Percentiles rank a stretch among this genome's conserved stretches.
phyloP scores from a whole-genome alignment of 2,113 vertebrate genomes.

The Thymallus thymallus region DNA sequence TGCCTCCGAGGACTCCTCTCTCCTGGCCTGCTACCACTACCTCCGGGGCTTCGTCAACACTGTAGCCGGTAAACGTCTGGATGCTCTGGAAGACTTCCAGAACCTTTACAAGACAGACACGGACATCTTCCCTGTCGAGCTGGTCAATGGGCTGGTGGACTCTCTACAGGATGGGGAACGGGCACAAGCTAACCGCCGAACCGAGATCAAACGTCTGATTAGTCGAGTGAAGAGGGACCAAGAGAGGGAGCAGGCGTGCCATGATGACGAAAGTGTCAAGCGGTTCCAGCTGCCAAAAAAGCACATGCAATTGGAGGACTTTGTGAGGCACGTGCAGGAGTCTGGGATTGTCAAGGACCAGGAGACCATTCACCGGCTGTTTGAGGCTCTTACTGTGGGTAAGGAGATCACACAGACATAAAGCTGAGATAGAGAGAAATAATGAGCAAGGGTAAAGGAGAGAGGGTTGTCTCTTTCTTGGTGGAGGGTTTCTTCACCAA shows the following conservation, averaged over 20 bases:
- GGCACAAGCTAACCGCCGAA: constrained; percentile 70
- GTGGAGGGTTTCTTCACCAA: too few relatives aligned
- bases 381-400: constrained; percentile 92
- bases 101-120: constrained; percentile 92
- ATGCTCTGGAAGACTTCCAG: constrained; percentile 90
- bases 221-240: constrained; percentile 79
- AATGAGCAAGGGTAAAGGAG: too few relatives aligned
- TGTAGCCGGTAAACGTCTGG: constrained; percentile 81
- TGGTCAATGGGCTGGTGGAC: constrained; percentile 81
- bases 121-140: constrained; percentile 85
- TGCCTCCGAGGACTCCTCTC: constrained; percentile 75
- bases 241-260: constrained; percentile 69
- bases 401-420: constrained; percentile 39
- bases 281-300: constrained; percentile 88
- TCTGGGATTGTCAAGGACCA: constrained; percentile 90
- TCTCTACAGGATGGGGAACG: constrained; percentile 73
- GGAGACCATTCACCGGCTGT: constrained; percentile 83
- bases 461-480: background rate
- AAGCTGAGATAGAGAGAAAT: too few relatives aligned
- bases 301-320: constrained; percentile 88
- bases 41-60: constrained; percentile 86
- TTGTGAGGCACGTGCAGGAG: constrained; percentile 90
- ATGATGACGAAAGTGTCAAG: constrained; percentile 76
- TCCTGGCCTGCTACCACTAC: constrained; percentile 92
- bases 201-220: constrained; percentile 85